These are phyloP conservation scores for Diglossa brunneiventris DNA, from an alignment of 2,113 vertebrate species.

Conservation along the genomic window DNA sequence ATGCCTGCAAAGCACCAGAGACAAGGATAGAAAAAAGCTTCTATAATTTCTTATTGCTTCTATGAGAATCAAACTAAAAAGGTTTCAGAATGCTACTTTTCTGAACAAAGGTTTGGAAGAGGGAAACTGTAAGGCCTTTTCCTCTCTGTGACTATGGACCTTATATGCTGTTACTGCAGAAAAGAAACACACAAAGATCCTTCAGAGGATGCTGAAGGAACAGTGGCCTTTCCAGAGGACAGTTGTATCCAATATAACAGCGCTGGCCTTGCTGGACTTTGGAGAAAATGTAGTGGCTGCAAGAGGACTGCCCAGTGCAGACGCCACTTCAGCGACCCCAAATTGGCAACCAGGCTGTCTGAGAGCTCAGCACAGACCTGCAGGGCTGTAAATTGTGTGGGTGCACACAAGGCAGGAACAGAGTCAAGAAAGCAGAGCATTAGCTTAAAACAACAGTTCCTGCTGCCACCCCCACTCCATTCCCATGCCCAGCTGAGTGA, in stretches of 20 bases:
- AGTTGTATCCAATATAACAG: rapidly evolving
- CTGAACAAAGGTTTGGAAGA: not conserved
- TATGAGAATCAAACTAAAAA: not conserved
- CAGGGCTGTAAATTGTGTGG: not conserved
- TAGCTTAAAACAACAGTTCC: not conserved
- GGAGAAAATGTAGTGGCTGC: not conserved
- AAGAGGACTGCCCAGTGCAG: not conserved
- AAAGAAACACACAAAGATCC: not conserved
- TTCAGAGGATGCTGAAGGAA: not conserved
- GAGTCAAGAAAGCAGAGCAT: not conserved
- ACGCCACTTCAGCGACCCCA: not conserved
- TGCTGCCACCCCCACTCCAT: not conserved
- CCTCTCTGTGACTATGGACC: not conserved
- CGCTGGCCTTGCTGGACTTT: not conserved
- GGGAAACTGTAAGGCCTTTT: not conserved
- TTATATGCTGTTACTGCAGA: not conserved
- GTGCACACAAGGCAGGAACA: not conserved
- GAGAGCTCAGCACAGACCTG: not conserved
- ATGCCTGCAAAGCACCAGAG: not conserved
- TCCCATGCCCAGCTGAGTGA: not conserved
- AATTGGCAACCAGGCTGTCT: not conserved
- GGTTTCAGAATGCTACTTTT: not conserved
- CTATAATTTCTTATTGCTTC: not conserved
- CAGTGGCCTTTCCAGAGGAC: not conserved
- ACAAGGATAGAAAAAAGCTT: not conserved